These are phyloP conservation scores for Scaptodrosophila latifasciaeformis DNA, from an alignment of 2,888 invertebrate genomes.

Conservation along the genomic window DNA sequence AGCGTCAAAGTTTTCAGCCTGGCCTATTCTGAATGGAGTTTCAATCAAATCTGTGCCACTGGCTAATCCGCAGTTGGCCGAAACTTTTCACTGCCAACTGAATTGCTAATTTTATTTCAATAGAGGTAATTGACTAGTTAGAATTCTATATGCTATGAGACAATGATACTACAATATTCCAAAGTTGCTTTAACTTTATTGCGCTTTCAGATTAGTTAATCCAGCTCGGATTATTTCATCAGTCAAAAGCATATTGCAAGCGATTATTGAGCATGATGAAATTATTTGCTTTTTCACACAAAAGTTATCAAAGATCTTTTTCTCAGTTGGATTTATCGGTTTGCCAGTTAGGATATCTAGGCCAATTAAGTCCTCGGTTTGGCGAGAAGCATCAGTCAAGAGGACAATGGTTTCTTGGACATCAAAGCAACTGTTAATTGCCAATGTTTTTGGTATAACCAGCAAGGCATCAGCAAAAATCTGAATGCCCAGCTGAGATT, in stretches of 20 bases:
- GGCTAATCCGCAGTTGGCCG: conserved; percentile 18
- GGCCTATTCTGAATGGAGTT: conserved; percentile 19
- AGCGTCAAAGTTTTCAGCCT: conserved; percentile 17
- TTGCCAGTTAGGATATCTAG: conserved; percentile 93
- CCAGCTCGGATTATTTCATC: conserved; percentile 99
- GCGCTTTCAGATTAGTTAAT: conserved; percentile 94
- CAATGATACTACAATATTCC: no score
- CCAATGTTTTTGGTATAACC: conserved; percentile 92
- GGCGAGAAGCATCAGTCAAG: conserved; percentile 88
- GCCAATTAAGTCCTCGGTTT: conserved; percentile 86
- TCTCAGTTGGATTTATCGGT: conserved; percentile 87
- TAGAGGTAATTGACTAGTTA: no score
- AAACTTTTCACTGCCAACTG: no score
- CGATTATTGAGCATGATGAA: conserved; percentile 97
- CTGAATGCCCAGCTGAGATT: conserved; percentile 90
- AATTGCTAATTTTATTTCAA: no score
- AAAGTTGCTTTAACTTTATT: background rate
- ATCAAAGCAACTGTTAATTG: conserved; percentile 95
- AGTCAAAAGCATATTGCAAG: conserved; percentile 95
- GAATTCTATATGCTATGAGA: no score
- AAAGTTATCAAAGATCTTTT: conserved; percentile 95
- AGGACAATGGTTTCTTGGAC: conserved; percentile 96
- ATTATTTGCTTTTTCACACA: conserved; percentile 96
- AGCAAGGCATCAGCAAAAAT: conserved; percentile 96
- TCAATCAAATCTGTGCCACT: conserved; percentile 47